Base-by-base conservation (phyloP, 2,797 vertebrate species). In the Channallabes apus region DNA sequence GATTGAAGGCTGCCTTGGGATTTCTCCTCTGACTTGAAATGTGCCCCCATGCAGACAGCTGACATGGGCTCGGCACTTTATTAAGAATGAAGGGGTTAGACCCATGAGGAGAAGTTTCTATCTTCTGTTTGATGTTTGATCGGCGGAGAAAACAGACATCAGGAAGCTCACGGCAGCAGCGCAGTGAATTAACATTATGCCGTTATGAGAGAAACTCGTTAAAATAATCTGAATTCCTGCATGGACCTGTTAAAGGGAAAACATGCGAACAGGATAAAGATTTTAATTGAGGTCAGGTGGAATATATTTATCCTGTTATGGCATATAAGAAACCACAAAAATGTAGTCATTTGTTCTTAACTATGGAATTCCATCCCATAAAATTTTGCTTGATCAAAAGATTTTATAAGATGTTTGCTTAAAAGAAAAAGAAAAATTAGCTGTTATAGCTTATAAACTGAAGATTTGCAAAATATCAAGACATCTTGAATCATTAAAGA, bases 1-100 rank as follows among this genome's bases (percentile, higher is more conserved):
- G 64, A 58, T 41, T 82, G 51, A 86, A 83, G 51, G 38, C 81
- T 73, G 24, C 72, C 32, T 72, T 82, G 27, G 80, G 51, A 7
- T 77, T 86, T 38, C 9, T 20, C 62, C 3, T 46, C n/a, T 71
- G 54, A 80, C 22, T 77, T 67, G 15, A n/a, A 80, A 38, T 76
- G 64, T 69, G n/a, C 84, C 77, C 76, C 27, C 41, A 61, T 58
- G 78, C 38, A 68, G 61, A 59, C 73, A 69, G 54, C 64, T 67
- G 68, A 80, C 78, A 88, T 51, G 69, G 69, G 38, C 78, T 80
- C 32, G 51, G 77, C 68, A 41, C 14, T 82, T 81, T 71, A 86
- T 84, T 78, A 84, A 59, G n/a, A 71, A 79, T 6, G n/a, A 76
- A 64, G 27, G 20, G 54, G 17, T 24, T 61, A 69, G 82, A 54